Evolutionary conservation across 2,113 vertebrate species (phyloP), one percentile per base, ranked within the genome.

Genomic region (Channa maculata): DNA sequence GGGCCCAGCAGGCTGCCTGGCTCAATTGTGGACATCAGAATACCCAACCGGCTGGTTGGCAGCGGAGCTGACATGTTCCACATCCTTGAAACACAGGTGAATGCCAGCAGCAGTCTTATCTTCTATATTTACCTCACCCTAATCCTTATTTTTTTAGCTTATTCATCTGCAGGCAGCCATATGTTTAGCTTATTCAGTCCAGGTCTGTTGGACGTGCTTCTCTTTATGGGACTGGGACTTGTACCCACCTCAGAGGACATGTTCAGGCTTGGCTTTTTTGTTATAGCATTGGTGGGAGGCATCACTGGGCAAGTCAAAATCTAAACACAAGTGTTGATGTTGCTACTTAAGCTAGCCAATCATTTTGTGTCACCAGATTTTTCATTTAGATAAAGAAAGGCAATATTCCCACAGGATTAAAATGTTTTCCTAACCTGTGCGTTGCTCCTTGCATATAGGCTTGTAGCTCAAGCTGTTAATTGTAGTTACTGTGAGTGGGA

Each of bases 1-100:
- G 98, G 98, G n/a, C 98, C 98, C 59, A 99, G 98, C 92, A 94
- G 96, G 66, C 95, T 98, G 5, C 98, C 97, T 34, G 95, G 95
- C 63, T 96, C 97, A 41, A 95, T 91, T 5, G 92, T 98, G 86
- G 95, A 95, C 87, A 93, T 99, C 88, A 95, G 95, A 36, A 95
- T 99, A 88, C 98, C 98, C n/a, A 97, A 94, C 88, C 95, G 95
- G 4, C 94, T 99, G 65, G 94, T 94, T 79, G 87, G 95, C 34
- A 96, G 79, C 41, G 97, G 97, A 67, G 95, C 96, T 0, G 96
- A 99, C 90, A 96, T 98, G 92, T 98, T 99, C 86, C 95, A 96
- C 1, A 88, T 99, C 83, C 92, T 94, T 78, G 95, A 97, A 76
- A 94, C 95, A 85, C 93, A 96, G 95, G 98, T 99, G 89, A 94